Evolutionary conservation across 35 echinoderm and acorn worm species (phyloP).

Genomic region (Ptychodera flava): DNA sequence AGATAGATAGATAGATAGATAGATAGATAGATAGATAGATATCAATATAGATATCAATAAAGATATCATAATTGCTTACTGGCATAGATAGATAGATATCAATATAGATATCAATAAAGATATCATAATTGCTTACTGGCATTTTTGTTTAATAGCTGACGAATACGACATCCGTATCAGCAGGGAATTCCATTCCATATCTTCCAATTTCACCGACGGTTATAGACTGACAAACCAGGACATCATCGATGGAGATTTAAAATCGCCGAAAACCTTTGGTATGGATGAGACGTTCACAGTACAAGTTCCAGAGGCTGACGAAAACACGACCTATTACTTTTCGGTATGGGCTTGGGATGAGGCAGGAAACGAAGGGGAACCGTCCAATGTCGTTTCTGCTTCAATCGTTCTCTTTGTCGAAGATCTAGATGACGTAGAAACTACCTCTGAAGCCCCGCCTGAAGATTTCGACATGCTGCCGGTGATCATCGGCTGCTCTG

Average conservation of each 20-base stretch:
- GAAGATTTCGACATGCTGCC: too few species aligned
- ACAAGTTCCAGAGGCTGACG: constrained; percentile 1
- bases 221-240: constrained; percentile 4
- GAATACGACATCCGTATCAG: constrained; percentile 20
- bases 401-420: too few species aligned
- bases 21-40: too few species aligned
- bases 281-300: neutral
- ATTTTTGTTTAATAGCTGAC: constrained; percentile 1
- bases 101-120: too few species aligned
- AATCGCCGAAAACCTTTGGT: neutral
- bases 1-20: too few species aligned
- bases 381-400: constrained; percentile 42
- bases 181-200: neutral
- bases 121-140: too few species aligned
- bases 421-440: too few species aligned
- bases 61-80: too few species aligned
- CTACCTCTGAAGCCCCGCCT: too few species aligned
- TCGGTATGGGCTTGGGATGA: constrained; percentile 23
- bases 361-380: constrained; percentile 20
- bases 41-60: too few species aligned
- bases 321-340: constrained; percentile 26
- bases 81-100: too few species aligned
- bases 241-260: constrained; percentile 10
- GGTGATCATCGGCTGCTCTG: too few species aligned
- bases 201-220: constrained; percentile 8